Evolutionary conservation across 2,888 invertebrate genomes (phyloP).

Genomic region (Chouioia cunea): DNA sequence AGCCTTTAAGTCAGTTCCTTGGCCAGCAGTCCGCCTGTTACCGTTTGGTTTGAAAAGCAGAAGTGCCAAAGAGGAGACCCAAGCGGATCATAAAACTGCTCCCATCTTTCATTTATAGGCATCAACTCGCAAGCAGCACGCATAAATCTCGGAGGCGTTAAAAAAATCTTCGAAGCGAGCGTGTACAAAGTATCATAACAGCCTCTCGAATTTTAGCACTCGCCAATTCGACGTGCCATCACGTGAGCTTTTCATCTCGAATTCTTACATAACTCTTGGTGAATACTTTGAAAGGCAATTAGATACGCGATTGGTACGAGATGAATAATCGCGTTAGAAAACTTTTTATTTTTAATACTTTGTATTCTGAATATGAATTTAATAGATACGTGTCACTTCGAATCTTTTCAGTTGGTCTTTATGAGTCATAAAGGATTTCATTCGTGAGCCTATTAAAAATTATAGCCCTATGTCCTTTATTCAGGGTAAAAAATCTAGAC

Average conservation of each 20-base stretch:
- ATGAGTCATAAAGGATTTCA: slow-evolving; percentile 39
- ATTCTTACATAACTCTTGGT: not conserved
- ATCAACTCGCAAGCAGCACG: slow-evolving; percentile 46
- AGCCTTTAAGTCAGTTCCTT: slow-evolving; percentile 32
- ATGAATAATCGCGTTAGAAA: slow-evolving; percentile 28
- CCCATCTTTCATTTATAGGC: slow-evolving; percentile 52
- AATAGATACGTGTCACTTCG: slow-evolving; percentile 28
- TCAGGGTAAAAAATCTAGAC: no score
- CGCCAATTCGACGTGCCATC: slow-evolving; percentile 64
- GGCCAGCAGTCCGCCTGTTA: not conserved
- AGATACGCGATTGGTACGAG: slow-evolving; percentile 38
- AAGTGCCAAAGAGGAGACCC: no score
- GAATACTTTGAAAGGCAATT: slow-evolving; percentile 40
- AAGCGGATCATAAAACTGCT: slow-evolving; percentile 64
- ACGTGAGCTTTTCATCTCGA: slow-evolving; percentile 59
- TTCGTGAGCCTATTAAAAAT: not conserved
- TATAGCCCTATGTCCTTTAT: no score
- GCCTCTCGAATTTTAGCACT: slow-evolving; percentile 45
- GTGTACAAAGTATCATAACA: slow-evolving; percentile 48
- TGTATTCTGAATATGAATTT: slow-evolving; percentile 40
- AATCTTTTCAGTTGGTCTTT: slow-evolving; percentile 37
- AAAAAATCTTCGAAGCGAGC: slow-evolving; percentile 48
- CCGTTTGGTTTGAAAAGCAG: no score
- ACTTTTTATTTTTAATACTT: slow-evolving; percentile 31
- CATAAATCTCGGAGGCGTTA: slow-evolving; percentile 64